Conservation (phyloP, 1,140 invertebrate species). For the Stegodyphus mimosarum region DNA sequence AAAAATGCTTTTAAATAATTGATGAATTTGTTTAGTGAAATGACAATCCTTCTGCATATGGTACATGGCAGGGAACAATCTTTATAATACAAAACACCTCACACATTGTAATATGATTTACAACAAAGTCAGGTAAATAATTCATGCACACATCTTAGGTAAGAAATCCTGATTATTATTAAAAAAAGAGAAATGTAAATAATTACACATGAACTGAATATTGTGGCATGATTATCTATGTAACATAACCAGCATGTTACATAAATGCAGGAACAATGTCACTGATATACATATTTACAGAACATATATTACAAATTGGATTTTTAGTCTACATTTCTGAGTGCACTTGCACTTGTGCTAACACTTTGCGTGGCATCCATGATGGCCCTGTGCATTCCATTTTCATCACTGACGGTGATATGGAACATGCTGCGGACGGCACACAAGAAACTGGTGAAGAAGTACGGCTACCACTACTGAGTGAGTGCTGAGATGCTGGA, state of each 20-base stretch:
- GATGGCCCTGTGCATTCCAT: conserved; percentile 64
- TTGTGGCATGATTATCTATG: background rate
- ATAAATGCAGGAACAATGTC: background rate
- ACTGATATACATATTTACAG: conserved; percentile 28
- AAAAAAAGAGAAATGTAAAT: background rate
- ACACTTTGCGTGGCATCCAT: conserved; percentile 73
- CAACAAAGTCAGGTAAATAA: no score
- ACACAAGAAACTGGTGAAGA: conserved; percentile 63
- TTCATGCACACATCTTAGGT: no score
- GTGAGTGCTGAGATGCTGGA: conserved; percentile 52
- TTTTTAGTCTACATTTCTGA: conserved; percentile 71
- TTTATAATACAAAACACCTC: no score
- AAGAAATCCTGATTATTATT: no score
- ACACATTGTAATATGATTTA: no score
- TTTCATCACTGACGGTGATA: conserved; percentile 66
- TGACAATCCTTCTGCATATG: no score
- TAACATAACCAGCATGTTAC: conserved; percentile 52
- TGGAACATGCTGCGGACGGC: conserved; percentile 65
- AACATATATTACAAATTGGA: background rate
- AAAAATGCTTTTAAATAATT: no score
- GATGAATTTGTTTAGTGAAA: no score
- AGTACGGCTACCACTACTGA: conserved; percentile 62
- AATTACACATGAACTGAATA: no score
- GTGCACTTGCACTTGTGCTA: conserved; percentile 90
- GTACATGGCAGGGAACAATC: no score